Evolutionary conservation across 2,797 vertebrate genomes (phyloP).

Genomic region (Peromyscus nudipes): DNA sequence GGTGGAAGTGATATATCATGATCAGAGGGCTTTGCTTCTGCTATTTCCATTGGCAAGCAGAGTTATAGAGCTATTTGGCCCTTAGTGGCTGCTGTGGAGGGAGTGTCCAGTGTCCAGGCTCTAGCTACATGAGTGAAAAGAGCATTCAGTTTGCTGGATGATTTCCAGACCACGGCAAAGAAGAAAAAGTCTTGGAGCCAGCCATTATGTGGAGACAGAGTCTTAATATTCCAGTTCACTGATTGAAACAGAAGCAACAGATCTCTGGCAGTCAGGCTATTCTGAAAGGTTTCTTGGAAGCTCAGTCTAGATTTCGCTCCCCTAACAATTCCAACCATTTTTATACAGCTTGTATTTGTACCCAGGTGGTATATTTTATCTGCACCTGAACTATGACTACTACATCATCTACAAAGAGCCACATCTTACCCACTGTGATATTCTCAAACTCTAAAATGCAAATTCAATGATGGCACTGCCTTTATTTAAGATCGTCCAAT

Average conservation of each 20-base stretch:
- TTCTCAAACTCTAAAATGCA: slow-evolving; percentile 38
- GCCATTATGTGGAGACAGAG: slow-evolving; percentile 55
- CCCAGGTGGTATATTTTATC: slow-evolving; percentile 37
- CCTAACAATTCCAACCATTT: slow-evolving; percentile 43
- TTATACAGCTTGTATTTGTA: slow-evolving; percentile 57
- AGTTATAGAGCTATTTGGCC: slow-evolving; percentile 37
- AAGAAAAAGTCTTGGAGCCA: slow-evolving; percentile 45
- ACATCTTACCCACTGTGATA: slow-evolving; percentile 49
- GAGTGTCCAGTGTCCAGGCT: slow-evolving; percentile 19
- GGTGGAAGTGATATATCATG: neutral
- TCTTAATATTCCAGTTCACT: slow-evolving; percentile 69
- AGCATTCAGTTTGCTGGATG: slow-evolving; percentile 35
- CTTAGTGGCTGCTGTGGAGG: slow-evolving; percentile 3
- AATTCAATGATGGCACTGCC: slow-evolving; percentile 6
- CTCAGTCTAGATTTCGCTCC: slow-evolving; percentile 65
- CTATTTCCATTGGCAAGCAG: neutral
- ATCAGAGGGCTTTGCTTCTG: neutral
- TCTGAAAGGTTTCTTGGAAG: slow-evolving; percentile 75
- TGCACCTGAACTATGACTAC: slow-evolving; percentile 54
- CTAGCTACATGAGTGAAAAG: slow-evolving; percentile 25
- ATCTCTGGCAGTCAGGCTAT: slow-evolving; percentile 66
- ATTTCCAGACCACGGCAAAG: slow-evolving; percentile 53
- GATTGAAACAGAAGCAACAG: slow-evolving; percentile 43
- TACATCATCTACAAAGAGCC: slow-evolving; percentile 19
- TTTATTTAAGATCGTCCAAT: slow-evolving; percentile 44